Percentiles rank a stretch among this genome's conserved stretches.
phyloP scores from a whole-genome alignment of 1,140 invertebrate genomes.

The Melipona quadrifasciata region DNA sequence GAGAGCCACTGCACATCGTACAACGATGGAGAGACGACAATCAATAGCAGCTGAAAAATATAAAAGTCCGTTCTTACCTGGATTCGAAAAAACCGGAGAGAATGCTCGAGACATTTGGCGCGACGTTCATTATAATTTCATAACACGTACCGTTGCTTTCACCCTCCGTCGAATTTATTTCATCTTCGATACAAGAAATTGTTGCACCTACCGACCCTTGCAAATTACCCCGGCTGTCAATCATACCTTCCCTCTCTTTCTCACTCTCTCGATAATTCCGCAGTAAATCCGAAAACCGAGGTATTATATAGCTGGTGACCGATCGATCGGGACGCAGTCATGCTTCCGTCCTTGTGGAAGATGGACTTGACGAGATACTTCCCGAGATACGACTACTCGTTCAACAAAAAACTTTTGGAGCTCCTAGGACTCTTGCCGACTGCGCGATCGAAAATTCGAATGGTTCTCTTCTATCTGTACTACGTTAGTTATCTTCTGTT shows the following conservation, averaged over 20 bases:
- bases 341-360: neutral
- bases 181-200: neutral
- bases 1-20: neutral
- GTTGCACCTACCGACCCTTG: neutral
- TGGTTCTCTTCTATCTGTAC: neutral
- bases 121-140: neutral
- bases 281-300: no score
- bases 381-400: neutral
- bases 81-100: neutral
- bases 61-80: neutral
- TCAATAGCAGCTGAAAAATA: neutral
- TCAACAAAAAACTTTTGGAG: neutral
- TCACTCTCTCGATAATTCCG: neutral
- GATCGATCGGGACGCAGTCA: neutral
- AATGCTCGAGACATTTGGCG: neutral
- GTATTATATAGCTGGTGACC: neutral
- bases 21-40: neutral
- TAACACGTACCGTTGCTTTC: neutral
- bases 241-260: neutral
- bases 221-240: slow-evolving; percentile 1
- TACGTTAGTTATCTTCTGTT: neutral
- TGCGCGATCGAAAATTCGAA: rapidly evolving
- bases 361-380: neutral
- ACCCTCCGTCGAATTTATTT: neutral
- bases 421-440: neutral